Conservation (phyloP, 1,140 invertebrate genomes). For the Bombus pyrosoma region DNA sequence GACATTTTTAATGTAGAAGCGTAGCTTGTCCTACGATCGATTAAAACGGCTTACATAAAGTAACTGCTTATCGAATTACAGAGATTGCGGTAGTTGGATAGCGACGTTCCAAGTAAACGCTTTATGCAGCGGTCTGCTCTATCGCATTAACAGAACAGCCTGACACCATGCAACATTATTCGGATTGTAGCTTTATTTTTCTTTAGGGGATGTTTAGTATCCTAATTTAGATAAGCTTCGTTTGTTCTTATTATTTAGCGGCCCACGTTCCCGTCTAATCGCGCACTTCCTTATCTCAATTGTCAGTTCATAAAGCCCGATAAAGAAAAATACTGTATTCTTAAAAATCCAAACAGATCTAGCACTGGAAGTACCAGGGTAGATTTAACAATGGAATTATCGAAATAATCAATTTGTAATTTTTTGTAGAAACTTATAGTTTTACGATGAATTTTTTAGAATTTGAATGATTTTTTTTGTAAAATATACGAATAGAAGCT, state of each 20-base stretch:
- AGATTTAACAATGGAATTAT: too few relatives aligned
- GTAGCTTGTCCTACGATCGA: background rate
- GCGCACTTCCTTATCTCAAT: background rate
- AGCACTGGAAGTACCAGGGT: too few relatives aligned
- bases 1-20: background rate
- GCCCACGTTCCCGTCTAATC: background rate
- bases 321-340: too few relatives aligned
- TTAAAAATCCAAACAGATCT: background rate
- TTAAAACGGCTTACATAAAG: slow-evolving; percentile 11
- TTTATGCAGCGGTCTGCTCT: background rate
- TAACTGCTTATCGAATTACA: slow-evolving; percentile 4
- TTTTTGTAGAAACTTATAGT: background rate
- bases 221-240: background rate
- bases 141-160: background rate
- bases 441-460: too few relatives aligned
- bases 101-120: background rate
- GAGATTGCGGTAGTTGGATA: background rate
- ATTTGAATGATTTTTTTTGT: too few relatives aligned
- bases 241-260: background rate
- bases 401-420: background rate
- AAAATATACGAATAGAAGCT: too few relatives aligned
- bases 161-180: background rate
- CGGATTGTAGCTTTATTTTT: background rate
- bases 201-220: background rate
- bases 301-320: background rate